Conservation (phyloP, 2,888 invertebrate genomes). For the Eudasyphora cyanicolor region DNA sequence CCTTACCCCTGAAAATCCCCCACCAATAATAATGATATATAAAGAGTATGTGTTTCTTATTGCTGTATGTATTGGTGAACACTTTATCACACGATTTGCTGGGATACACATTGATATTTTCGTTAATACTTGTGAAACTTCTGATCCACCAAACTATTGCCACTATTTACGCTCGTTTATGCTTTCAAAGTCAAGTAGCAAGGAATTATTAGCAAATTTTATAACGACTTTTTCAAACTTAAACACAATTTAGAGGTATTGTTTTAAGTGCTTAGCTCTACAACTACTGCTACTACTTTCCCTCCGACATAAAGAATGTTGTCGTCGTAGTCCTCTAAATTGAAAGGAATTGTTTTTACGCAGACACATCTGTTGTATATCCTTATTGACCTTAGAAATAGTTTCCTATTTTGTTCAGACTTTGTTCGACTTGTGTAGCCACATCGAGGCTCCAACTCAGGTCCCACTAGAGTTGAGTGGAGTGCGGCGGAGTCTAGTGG, state of each 20-base stretch:
- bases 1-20: too few relatives aligned
- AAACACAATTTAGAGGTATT: neutral
- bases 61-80: too few relatives aligned
- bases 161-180: constrained; percentile 1
- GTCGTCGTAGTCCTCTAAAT: neutral
- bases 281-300: too few relatives aligned
- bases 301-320: neutral
- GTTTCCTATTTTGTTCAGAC: constrained; percentile 23
- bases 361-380: constrained; percentile 54
- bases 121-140: neutral
- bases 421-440: neutral
- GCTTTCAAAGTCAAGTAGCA: neutral
- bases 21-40: too few relatives aligned
- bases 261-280: neutral
- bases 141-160: neutral
- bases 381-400: constrained; percentile 56
- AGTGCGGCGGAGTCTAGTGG: too few relatives aligned
- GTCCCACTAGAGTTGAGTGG: neutral
- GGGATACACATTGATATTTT: neutral
- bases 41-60: too few relatives aligned
- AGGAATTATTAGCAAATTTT: neutral
- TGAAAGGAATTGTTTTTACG: neutral
- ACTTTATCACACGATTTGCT: too few relatives aligned
- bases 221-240: constrained; percentile 30
- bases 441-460: neutral